These are phyloP conservation scores for Lepidochrysops patricia DNA, from an alignment of 2,888 invertebrate species.

Conservation along the genomic window DNA sequence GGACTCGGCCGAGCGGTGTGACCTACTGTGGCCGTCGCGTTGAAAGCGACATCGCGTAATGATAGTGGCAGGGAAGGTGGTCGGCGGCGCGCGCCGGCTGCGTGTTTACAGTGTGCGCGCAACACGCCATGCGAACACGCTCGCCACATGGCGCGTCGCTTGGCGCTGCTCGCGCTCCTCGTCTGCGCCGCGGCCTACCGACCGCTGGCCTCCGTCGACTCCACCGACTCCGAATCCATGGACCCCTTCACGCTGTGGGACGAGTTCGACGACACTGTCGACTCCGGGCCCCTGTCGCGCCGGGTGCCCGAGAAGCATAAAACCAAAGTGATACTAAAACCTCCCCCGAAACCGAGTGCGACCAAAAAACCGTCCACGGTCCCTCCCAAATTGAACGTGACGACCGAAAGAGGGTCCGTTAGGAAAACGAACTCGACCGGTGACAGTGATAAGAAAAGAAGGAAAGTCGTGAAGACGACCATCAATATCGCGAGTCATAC, in stretches of 20 bases:
- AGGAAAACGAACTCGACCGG: conserved; percentile 12
- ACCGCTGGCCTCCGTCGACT: conserved; percentile 38
- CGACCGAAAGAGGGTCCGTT: not conserved
- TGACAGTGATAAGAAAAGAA: conserved; percentile 45
- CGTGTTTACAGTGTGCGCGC: conserved; percentile 64
- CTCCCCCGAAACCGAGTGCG: conserved; percentile 48
- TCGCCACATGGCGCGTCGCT: conserved; percentile 69
- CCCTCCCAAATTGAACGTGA: not conserved
- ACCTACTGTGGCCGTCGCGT: conserved; percentile 55
- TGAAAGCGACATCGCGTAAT: conserved; percentile 63
- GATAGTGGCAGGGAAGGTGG: conserved; percentile 54
- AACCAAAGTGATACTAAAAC: conserved; percentile 49
- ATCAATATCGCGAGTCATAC: conserved; percentile 65
- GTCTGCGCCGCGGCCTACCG: conserved; percentile 49
- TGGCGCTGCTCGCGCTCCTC: conserved; percentile 67
- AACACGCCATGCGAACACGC: conserved; percentile 72
- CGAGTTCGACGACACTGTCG: conserved; percentile 52
- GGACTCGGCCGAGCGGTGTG: conserved; percentile 37
- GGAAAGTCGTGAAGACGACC: conserved; percentile 51
- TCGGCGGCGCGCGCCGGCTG: conserved; percentile 35
- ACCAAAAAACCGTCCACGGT: conserved; percentile 34
- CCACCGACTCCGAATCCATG: conserved; percentile 45
- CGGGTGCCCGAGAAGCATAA: conserved; percentile 30
- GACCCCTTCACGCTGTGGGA: conserved; percentile 54
- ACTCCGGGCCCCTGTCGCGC: conserved; percentile 40